Evolutionary conservation across 2,113 vertebrate genomes (phyloP).

Genomic region (Oxyura jamaicensis): DNA sequence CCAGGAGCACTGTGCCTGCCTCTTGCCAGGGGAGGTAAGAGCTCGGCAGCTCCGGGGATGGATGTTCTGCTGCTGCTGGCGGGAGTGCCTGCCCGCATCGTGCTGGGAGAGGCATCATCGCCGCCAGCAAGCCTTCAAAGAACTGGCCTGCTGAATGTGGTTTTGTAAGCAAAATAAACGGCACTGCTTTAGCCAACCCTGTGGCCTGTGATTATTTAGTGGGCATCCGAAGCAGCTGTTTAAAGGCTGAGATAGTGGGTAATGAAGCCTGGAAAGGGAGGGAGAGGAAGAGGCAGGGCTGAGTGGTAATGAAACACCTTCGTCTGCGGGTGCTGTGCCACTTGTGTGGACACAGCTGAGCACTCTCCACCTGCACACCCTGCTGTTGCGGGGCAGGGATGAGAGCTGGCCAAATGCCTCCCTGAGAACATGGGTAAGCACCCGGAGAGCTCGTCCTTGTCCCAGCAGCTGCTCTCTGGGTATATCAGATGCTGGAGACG

Average conservation of each 20-base stretch:
- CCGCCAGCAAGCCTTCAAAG: neutral
- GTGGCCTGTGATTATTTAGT: neutral
- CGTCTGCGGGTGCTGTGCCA: neutral
- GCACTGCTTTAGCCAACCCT: neutral
- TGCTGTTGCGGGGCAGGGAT: neutral
- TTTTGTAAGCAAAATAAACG: neutral
- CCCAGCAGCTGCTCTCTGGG: neutral
- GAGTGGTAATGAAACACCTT: neutral
- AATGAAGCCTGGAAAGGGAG: neutral
- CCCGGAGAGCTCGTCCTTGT: neutral
- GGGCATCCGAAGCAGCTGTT: neutral
- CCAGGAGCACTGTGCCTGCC: neutral
- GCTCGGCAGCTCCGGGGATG: neutral
- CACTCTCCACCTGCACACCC: neutral
- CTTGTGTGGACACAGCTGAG: neutral
- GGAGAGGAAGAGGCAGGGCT: neutral
- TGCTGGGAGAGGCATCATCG: neutral
- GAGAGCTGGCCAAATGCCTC: neutral
- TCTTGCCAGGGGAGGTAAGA: neutral
- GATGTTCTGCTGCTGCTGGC: neutral
- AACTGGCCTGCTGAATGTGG: neutral
- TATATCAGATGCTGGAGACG: neutral
- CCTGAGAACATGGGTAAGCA: neutral
- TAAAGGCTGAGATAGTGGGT: neutral
- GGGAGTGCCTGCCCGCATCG: neutral